Conservation (phyloP, 2,113 vertebrate genomes). For the Syngnathus scovelli region DNA sequence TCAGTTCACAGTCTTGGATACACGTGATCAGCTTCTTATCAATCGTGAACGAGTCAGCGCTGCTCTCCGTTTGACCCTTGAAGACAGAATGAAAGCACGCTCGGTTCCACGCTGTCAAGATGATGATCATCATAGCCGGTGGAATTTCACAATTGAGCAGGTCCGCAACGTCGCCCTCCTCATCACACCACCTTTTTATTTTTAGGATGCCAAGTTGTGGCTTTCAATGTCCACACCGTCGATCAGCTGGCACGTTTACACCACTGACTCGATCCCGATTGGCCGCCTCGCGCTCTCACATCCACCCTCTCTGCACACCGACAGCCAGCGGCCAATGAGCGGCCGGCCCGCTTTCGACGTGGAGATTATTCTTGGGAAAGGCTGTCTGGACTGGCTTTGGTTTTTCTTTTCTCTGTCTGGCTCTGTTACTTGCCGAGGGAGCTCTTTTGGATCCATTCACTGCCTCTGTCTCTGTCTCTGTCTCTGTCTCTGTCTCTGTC, state of each 20-base stretch:
- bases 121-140: too few relatives aligned
- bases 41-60: too few relatives aligned
- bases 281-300: conserved; percentile 25
- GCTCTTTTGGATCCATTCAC: conserved; percentile 13
- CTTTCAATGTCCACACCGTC: conserved; percentile 46
- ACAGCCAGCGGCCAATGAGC: too few relatives aligned
- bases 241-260: conserved; percentile 12
- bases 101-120: not conserved
- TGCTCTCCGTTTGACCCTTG: too few relatives aligned
- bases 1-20: too few relatives aligned
- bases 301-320: conserved; percentile 27
- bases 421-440: conserved; percentile 19
- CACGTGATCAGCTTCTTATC: too few relatives aligned
- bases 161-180: not conserved
- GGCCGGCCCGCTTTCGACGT: conserved; percentile 49
- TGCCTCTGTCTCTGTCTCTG: conserved; percentile 27
- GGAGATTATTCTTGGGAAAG: conserved; percentile 56
- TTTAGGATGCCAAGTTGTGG: conserved; percentile 5
- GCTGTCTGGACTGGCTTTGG: conserved; percentile 56
- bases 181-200: not conserved
- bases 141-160: not conserved
- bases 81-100: too few relatives aligned
- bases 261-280: conserved; percentile 22
- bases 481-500: conserved; percentile 7
- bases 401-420: conserved; percentile 6